Conservation (phyloP, 1,140 invertebrate genomes). For the Lordiphosa mommai region DNA sequence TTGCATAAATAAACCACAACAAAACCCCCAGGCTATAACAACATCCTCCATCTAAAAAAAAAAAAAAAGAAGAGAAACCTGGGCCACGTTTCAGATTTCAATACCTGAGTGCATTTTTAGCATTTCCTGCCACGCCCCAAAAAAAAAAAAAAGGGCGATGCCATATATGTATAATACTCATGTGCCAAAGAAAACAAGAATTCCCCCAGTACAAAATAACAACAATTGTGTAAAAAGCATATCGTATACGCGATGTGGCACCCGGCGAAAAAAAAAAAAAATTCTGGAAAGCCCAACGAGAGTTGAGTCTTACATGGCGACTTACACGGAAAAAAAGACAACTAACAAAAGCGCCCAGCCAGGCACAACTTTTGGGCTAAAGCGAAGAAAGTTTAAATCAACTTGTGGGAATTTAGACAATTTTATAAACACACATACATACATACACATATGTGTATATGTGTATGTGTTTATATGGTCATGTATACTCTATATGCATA, state of each 20-base stretch:
- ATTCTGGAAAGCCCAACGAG: neutral
- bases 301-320: constrained; percentile 15
- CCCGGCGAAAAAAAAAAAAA: constrained; percentile 18
- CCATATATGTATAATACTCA: constrained; percentile 29
- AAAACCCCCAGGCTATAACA: constrained; percentile 6
- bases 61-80: neutral
- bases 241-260: constrained; percentile 69
- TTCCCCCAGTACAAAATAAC: constrained; percentile 25
- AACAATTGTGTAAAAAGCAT: constrained; percentile 57
- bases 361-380: constrained; percentile 7
- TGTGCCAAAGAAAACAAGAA: constrained; percentile 19
- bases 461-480: constrained; percentile 12
- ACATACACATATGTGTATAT: too few relatives aligned
- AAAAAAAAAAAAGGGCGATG: neutral
- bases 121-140: constrained; percentile 59
- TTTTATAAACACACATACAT: too few relatives aligned
- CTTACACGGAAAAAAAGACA: constrained; percentile 36
- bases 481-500: constrained; percentile 33
- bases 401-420: constrained; percentile 76
- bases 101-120: constrained; percentile 71
- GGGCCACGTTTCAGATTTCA: constrained; percentile 46
- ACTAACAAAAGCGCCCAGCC: constrained; percentile 37
- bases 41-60: constrained; percentile 6
- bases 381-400: constrained; percentile 70
- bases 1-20: constrained; percentile 50